Percentiles rank a stretch among this genome's conserved stretches.
Conservation (phyloP, 2,797 vertebrate species). For the Hypotaenidia philippensis region DNA sequence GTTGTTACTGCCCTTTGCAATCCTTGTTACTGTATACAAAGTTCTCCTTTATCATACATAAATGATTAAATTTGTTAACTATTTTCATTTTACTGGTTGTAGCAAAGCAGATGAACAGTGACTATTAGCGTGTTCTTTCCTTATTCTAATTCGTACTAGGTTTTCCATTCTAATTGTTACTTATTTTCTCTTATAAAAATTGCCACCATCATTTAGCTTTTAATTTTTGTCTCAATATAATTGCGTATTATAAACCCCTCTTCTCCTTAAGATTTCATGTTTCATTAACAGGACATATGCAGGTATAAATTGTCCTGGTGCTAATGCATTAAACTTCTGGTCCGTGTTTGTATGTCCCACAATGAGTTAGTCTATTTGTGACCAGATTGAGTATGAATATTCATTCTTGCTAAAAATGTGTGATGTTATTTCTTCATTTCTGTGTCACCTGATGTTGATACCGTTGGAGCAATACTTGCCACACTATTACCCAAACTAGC, state of each 20-base stretch:
- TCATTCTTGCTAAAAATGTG: not conserved
- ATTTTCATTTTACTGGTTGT: not conserved
- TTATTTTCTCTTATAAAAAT: not conserved
- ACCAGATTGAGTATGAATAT: not conserved
- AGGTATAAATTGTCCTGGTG: not conserved
- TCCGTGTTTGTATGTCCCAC: not conserved
- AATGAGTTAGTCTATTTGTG: not conserved
- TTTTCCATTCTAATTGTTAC: not conserved
- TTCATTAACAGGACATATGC: not conserved
- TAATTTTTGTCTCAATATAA: not conserved
- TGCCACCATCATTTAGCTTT: not conserved
- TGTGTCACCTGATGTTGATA: not conserved
- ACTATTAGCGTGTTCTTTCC: not conserved
- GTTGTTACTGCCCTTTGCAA: not conserved
- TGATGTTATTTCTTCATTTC: not conserved
- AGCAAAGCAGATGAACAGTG: not conserved
- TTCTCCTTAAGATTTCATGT: not conserved
- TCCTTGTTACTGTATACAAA: not conserved
- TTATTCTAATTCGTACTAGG: not conserved
- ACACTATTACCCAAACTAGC: not conserved
- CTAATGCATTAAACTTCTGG: not conserved
- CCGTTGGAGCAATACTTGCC: not conserved
- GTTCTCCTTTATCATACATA: not conserved
- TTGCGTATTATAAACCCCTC: not conserved
- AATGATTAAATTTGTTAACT: not conserved